phyloP scores from a whole-genome alignment of 2,797 vertebrate species.

The Pipistrellus nathusii region DNA sequence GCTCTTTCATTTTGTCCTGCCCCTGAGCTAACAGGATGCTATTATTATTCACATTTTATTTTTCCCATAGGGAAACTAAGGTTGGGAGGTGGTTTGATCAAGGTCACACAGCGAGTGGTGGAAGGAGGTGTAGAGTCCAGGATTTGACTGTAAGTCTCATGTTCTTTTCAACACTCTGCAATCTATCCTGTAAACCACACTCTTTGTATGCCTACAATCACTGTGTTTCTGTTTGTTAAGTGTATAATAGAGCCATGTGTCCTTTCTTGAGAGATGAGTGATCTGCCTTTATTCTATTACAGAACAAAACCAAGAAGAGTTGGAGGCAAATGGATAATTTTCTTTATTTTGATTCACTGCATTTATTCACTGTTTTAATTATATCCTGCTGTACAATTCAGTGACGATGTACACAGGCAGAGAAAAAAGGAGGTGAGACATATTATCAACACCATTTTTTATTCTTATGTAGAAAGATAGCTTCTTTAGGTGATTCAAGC shows the following conservation, averaged over 20 bases:
- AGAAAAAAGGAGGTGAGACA: background rate
- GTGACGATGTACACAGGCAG: background rate
- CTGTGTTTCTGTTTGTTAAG: background rate
- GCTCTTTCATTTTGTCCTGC: background rate
- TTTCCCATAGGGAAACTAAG: slow-evolving; percentile 28
- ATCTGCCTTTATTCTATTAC: background rate
- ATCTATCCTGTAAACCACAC: background rate
- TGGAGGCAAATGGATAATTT: background rate
- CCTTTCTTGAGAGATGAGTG: background rate
- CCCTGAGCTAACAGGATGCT: background rate
- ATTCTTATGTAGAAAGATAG: background rate
- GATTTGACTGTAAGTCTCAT: background rate
- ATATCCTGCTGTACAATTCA: background rate
- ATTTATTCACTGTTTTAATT: background rate
- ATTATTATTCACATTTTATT: slow-evolving; percentile 42
- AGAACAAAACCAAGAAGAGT: background rate
- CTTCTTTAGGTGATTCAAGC: background rate
- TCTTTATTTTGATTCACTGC: slow-evolving; percentile 17
- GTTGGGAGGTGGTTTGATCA: slow-evolving; percentile 4
- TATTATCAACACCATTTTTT: background rate
- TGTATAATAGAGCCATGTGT: background rate
- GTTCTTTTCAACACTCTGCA: background rate
- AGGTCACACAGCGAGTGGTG: slow-evolving; percentile 45
- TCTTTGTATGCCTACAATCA: background rate
- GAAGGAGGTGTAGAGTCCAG: background rate